Evolutionary conservation across 2,113 vertebrate genomes (phyloP).

Genomic region (Callorhinus ursinus): DNA sequence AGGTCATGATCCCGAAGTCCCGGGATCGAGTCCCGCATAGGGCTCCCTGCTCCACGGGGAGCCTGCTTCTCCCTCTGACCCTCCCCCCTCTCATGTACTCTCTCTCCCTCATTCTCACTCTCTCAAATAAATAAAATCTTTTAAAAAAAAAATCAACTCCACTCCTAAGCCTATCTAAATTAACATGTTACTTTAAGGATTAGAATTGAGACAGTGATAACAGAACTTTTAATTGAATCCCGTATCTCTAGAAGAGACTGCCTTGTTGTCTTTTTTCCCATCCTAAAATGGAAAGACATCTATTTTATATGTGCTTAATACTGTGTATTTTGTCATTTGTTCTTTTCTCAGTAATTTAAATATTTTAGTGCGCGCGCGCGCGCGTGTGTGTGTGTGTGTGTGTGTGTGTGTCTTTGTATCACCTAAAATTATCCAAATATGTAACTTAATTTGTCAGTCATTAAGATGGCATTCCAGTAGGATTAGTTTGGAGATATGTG

Average conservation of each 20-base stretch:
- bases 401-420: not conserved
- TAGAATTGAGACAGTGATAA: not conserved
- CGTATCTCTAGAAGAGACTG: not conserved
- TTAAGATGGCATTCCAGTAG: conserved; percentile 22
- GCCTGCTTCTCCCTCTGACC: too few relatives aligned
- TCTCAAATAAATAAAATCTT: too few relatives aligned
- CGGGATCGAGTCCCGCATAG: too few relatives aligned
- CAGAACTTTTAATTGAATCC: not conserved
- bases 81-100: too few relatives aligned
- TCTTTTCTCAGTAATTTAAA: conserved; percentile 45
- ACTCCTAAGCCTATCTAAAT: not conserved
- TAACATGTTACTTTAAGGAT: not conserved
- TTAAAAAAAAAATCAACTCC: not conserved
- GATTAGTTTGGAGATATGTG: not conserved
- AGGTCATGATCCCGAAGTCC: too few relatives aligned
- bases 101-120: too few relatives aligned
- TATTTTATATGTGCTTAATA: not conserved
- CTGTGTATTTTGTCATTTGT: conserved; percentile 18
- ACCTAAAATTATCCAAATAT: conserved; percentile 1
- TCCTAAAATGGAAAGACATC: conserved; percentile 31
- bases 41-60: too few relatives aligned
- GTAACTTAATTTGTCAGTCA: conserved; percentile 14
- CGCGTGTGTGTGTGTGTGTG: not conserved
- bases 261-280: conserved; percentile 4
- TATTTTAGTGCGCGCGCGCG: conserved; percentile 34